phyloP scores from a whole-genome alignment of 2,888 invertebrate genomes.

The Archips xylosteana region DNA sequence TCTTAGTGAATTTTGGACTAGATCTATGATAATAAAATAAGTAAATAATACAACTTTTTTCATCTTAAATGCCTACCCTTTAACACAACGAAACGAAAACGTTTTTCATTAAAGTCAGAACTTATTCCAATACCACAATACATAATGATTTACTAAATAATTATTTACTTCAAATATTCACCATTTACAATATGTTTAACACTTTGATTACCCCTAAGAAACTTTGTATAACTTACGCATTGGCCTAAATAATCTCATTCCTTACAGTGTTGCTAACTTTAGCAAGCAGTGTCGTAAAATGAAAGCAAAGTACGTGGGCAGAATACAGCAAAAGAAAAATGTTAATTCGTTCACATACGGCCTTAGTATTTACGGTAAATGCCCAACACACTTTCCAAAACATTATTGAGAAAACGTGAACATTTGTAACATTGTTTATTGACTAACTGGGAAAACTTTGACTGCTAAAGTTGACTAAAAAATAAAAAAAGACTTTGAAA shows the following conservation, averaged over 20 bases:
- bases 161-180: not conserved
- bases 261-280: constrained; percentile 24
- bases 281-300: constrained; percentile 15
- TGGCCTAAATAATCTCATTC: constrained; percentile 24
- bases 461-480: not conserved
- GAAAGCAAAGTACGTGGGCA: constrained; percentile 18
- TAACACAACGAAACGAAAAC: too few species aligned
- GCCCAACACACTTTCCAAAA: constrained; percentile 9
- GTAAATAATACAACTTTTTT: too few species aligned
- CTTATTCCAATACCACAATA: too few species aligned
- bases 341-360: constrained; percentile 10
- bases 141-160: too few species aligned
- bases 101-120: too few species aligned
- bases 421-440: not conserved
- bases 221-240: constrained; percentile 25
- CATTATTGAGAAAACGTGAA: constrained; percentile 5
- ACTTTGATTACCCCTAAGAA: not conserved
- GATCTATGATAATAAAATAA: too few species aligned
- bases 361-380: constrained; percentile 5
- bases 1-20: too few species aligned
- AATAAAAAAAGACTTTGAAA: not conserved
- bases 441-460: not conserved
- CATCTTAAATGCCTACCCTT: too few species aligned
- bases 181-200: not conserved
- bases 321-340: constrained; percentile 19